phyloP scores from a whole-genome alignment of 2,113 vertebrate species.

The Pollimyrus isidori region DNA sequence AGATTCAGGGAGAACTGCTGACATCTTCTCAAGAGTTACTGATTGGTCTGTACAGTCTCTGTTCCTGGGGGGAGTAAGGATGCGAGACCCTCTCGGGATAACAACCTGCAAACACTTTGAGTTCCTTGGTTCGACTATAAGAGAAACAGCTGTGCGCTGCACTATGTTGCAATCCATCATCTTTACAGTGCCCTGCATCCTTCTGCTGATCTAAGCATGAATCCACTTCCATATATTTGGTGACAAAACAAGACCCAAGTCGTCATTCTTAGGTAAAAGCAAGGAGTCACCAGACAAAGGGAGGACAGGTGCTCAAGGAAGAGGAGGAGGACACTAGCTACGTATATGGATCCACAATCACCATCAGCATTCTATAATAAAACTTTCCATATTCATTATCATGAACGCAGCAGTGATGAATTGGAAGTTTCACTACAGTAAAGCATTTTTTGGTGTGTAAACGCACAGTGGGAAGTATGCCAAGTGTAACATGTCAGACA shows the following conservation, averaged over 20 bases:
- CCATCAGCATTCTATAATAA: neutral
- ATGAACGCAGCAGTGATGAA: neutral
- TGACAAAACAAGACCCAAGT: constrained; percentile 47
- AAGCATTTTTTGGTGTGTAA: neutral
- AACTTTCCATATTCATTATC: neutral
- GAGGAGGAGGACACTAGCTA: neutral
- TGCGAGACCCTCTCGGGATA: neutral
- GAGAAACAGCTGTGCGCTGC: constrained; percentile 27
- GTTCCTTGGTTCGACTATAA: constrained; percentile 1
- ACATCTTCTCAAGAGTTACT: neutral
- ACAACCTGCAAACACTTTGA: neutral
- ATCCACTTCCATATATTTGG: constrained; percentile 35
- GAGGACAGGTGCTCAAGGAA: constrained; percentile 22
- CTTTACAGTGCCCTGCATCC: constrained; percentile 15
- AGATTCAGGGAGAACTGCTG: neutral
- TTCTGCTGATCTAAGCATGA: constrained; percentile 34
- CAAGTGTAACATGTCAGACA: neutral
- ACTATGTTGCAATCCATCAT: constrained; percentile 33
- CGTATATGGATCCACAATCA: neutral
- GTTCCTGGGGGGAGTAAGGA: neutral
- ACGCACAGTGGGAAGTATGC: neutral
- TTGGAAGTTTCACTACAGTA: neutral
- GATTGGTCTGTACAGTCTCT: constrained; percentile 28
- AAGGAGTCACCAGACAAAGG: constrained; percentile 33
- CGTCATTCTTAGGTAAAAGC: constrained; percentile 38